phyloP scores from a whole-genome alignment of 2,888 invertebrate species.

The Himalopsyche japonica region DNA sequence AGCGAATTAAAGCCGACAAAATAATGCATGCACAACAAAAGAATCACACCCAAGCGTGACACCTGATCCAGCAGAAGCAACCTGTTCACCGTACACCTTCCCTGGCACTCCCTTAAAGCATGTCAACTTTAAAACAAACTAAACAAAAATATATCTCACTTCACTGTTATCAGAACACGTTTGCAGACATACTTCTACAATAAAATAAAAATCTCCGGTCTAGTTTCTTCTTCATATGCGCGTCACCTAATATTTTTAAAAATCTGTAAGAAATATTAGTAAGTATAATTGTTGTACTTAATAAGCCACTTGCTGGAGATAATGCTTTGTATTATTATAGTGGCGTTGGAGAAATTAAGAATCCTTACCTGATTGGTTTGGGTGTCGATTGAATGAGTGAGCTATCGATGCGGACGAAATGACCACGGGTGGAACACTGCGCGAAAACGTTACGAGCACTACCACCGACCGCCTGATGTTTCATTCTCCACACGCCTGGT shows the following conservation, averaged over 20 bases:
- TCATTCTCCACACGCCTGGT: constrained; percentile 45
- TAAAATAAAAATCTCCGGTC: neutral
- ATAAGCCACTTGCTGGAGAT: neutral
- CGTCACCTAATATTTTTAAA: neutral
- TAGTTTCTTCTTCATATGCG: neutral
- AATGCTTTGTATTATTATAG: neutral
- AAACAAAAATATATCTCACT: neutral
- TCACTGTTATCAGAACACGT: neutral
- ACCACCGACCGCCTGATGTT: constrained; percentile 10
- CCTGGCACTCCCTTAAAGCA: neutral
- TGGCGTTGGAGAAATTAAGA: neutral
- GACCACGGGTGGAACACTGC: constrained; percentile 55
- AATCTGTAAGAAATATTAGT: neutral
- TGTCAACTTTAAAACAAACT: neutral
- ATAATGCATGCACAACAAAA: neutral
- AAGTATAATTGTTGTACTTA: neutral
- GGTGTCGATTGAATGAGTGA: constrained; percentile 49
- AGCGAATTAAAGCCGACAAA: neutral
- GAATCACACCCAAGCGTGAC: neutral
- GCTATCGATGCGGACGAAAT: constrained; percentile 54
- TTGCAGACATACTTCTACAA: neutral
- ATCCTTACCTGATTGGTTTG: neutral
- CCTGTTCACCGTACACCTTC: no score
- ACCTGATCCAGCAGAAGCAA: no score
- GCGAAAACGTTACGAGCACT: constrained; percentile 45